Evolutionary conservation across 2,888 invertebrate genomes (phyloP).

Genomic region (Cantharis rustica): DNA sequence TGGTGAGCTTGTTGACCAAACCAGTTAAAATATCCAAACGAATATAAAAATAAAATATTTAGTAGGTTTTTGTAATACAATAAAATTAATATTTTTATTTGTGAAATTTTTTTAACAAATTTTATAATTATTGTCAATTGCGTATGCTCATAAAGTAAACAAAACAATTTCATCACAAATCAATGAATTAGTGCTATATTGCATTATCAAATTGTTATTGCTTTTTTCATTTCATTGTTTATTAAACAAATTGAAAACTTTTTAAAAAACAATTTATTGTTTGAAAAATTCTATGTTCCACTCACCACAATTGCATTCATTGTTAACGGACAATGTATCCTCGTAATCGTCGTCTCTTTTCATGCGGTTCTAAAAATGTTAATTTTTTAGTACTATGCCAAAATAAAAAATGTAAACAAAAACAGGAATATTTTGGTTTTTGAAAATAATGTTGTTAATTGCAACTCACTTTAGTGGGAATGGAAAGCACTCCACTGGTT

Average conservation of each 20-base stretch:
- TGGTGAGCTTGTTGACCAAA: neutral
- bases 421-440: neutral
- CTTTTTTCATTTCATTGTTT: too few relatives aligned
- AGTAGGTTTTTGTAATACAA: neutral
- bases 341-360: constrained; percentile 10
- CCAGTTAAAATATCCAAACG: neutral
- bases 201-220: too few relatives aligned
- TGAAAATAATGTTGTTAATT: neutral
- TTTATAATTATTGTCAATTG: too few relatives aligned
- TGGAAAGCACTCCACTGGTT: neutral
- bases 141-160: too few relatives aligned
- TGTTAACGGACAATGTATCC: constrained; percentile 3
- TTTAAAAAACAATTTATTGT: too few relatives aligned
- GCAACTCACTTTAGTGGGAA: neutral
- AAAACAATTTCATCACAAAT: too few relatives aligned
- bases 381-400: neutral
- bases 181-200: too few relatives aligned
- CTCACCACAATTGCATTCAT: constrained; percentile 41
- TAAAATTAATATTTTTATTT: too few relatives aligned
- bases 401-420: neutral
- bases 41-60: neutral
- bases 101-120: too few relatives aligned
- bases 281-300: neutral
- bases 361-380: neutral
- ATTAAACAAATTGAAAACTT: too few relatives aligned